Evolutionary conservation across 30 jellyfish, hydroid and myxozoan species (phyloP), one percentile per base, ranked within the genome.

Genomic region (Nemopilema nomurai): DNA sequence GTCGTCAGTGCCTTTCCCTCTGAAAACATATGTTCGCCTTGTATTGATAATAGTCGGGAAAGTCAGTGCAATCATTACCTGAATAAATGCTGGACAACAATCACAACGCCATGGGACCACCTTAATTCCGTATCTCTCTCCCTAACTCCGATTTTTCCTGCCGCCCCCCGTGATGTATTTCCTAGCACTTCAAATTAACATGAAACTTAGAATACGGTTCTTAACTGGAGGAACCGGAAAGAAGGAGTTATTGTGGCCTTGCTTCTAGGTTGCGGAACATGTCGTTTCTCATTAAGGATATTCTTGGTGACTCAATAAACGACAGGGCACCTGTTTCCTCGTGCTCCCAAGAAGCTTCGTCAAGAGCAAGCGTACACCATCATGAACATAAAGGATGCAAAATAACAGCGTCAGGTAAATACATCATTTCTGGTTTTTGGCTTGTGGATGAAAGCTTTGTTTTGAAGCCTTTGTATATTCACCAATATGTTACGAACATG

Each of bases 281-380:
- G 95, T 86, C 95, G 30, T 86, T 86, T 69, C 63, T 86, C 80
- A 86, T 86, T 50, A 86, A 86, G 71, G 95, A 86, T 49, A 86
- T 86, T 26, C 50, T 86, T 32, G 95, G 95, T 9, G 87, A 84
- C 26, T 32, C 49, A 28, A 31, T 70, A 16, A 71, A 52, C 77
- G 86, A 83, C 1, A 49, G 52, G 19, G 26, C 51, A 17, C 74
- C 84, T 33, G 82, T 51, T 0, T 69, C 74, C 18, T 8, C 84
- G 63, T 28, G 49, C 57, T 16, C 84, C 18, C 41, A 49, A 33
- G 84, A 28, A 7, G 20, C 24, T 29, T 51, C 67, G 18, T 23
- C 41, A 67, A 74, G 52, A 23, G 50, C 32, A 8, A 67, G 26
- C 20, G 13, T 18, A 3, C 22, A 29, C 27, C 71, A 49, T 19